phyloP scores from a whole-genome alignment of 1,140 invertebrate genomes.

The Zaprionus nigranus region DNA sequence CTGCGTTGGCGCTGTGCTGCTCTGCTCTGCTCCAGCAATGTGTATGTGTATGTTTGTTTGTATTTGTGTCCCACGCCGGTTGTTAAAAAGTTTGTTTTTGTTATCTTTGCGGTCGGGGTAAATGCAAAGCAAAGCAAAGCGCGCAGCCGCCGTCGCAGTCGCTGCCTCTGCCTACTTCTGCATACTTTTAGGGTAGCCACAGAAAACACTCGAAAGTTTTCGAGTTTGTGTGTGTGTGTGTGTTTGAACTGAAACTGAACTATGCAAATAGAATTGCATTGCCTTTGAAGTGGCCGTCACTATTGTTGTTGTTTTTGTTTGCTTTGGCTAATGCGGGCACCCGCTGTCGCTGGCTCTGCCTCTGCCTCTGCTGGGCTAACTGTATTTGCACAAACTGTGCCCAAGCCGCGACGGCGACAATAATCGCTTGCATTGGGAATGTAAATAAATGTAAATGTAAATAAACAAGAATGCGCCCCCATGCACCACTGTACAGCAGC shows the following conservation, averaged over 20 bases:
- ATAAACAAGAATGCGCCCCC: conserved; percentile 77
- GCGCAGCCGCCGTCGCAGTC: conserved; percentile 26
- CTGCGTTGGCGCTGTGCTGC: conserved; percentile 1
- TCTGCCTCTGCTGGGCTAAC: conserved; percentile 19
- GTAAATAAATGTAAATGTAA: conserved; percentile 75
- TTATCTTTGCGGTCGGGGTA: conserved; percentile 53
- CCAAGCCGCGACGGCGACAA: conserved; percentile 49
- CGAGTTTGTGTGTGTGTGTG: not conserved
- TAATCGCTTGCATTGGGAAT: conserved; percentile 66
- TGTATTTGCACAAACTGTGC: conserved; percentile 68
- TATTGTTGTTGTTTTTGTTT: conserved; percentile 51
- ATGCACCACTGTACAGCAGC: conserved; percentile 47
- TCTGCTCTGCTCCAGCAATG: not conserved
- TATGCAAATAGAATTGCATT: conserved; percentile 68
- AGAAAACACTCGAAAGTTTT: not conserved
- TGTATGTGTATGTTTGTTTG: conserved; percentile 32
- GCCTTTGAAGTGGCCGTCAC: conserved; percentile 56
- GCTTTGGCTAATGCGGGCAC: conserved; percentile 55
- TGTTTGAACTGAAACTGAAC: conserved; percentile 6
- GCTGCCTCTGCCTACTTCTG: conserved; percentile 34
- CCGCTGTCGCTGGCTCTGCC: conserved; percentile 7
- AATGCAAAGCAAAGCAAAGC: conserved; percentile 22
- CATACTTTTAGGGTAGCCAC: conserved; percentile 71
- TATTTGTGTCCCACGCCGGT: conserved; percentile 65
- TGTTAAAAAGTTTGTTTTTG: conserved; percentile 65